These are phyloP conservation scores for Synergus gifuensis DNA, from an alignment of 2,888 invertebrate genomes.

Conservation along the genomic window DNA sequence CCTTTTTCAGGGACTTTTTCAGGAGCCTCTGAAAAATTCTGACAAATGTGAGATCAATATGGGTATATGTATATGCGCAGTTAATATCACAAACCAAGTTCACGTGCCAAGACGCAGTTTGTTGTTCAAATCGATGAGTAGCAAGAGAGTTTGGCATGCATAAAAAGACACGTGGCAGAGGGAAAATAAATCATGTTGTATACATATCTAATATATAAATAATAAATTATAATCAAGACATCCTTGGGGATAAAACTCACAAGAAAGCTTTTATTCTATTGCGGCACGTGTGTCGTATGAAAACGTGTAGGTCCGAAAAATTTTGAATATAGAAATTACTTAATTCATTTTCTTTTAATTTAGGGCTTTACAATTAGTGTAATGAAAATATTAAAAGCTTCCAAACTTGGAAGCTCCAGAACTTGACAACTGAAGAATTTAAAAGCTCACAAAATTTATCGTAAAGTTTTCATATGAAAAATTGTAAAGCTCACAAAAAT, in stretches of 20 bases:
- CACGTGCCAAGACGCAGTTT: slow-evolving; percentile 30
- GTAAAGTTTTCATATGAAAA: too few species aligned
- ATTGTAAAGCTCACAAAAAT: too few species aligned
- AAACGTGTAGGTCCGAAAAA: too few species aligned
- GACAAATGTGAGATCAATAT: background rate
- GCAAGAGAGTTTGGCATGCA: slow-evolving; percentile 8
- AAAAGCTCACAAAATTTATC: too few species aligned
- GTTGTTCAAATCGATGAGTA: slow-evolving; percentile 8
- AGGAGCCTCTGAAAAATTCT: background rate
- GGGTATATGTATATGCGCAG: slow-evolving; percentile 15
- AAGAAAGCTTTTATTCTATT: background rate
- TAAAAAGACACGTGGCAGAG: slow-evolving; percentile 29
- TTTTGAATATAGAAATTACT: too few species aligned
- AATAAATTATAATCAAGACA: background rate
- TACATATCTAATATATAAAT: background rate
- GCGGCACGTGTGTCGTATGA: background rate
- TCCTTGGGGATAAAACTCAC: background rate
- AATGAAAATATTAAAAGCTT: too few species aligned
- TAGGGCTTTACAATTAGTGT: too few species aligned
- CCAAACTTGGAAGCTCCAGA: too few species aligned
- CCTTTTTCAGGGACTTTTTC: background rate
- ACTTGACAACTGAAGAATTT: too few species aligned
- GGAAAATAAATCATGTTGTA: background rate
- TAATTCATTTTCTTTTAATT: too few species aligned
- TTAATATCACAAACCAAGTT: slow-evolving; percentile 9